A percentile compares a stretch with the other conserved stretches of the same genome.
Evolutionary conservation across 2,113 vertebrate species (phyloP).

Genomic region (Mungos mungo): DNA sequence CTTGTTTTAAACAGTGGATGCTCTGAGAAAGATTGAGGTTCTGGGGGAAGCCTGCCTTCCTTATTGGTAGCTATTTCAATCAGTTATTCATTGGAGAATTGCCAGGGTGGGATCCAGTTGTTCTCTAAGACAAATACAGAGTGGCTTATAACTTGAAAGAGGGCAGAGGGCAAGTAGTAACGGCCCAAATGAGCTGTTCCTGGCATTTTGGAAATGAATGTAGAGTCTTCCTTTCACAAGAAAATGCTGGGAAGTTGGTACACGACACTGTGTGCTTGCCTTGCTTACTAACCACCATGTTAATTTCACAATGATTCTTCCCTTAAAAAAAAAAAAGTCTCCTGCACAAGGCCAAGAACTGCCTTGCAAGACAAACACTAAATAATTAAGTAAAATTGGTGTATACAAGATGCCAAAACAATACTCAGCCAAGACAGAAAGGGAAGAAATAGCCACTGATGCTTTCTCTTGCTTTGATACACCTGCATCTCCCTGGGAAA

Average conservation of each 20-base stretch:
- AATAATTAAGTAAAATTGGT: conserved; percentile 64
- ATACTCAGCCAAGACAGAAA: conserved; percentile 51
- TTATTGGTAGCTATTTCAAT: conserved; percentile 2
- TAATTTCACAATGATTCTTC: conserved; percentile 38
- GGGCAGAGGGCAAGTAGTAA: background rate
- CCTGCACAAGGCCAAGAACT: conserved; percentile 23
- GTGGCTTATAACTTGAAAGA: background rate
- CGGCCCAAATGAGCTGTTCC: background rate
- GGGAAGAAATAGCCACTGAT: conserved; percentile 59
- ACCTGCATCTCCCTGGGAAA: conserved; percentile 72
- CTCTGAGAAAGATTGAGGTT: background rate
- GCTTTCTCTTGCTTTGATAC: conserved; percentile 80
- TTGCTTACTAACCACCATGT: background rate
- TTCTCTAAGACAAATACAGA: background rate
- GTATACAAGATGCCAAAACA: conserved; percentile 54
- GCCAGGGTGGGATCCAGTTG: background rate
- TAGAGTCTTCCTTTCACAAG: background rate
- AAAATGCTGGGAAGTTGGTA: background rate
- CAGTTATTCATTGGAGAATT: background rate
- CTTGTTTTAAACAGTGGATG: background rate
- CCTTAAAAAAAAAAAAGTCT: background rate
- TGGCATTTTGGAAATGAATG: background rate
- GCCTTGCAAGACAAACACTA: conserved; percentile 54
- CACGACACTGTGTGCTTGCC: background rate
- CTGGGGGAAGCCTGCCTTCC: background rate